Base-by-base conservation (phyloP, 2,113 vertebrate species). In the Carassius carassius region DNA sequence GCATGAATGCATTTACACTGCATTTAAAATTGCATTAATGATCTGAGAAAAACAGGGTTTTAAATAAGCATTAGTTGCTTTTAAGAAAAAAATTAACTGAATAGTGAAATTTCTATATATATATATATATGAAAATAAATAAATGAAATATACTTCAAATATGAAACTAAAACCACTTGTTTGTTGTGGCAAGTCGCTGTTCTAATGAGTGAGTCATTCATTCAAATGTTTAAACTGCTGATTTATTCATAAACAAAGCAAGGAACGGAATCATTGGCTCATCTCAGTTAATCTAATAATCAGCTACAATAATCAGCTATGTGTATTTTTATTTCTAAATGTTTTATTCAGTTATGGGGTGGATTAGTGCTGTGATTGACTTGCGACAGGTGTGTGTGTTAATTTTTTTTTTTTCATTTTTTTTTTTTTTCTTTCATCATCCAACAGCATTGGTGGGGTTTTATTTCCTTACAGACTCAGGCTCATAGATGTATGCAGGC, bases 391-490 rank as follows among this genome's bases (percentile, higher is more conserved):
- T 56, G 0, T 49, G 13, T 47, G 1, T 47, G 29, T 29, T 29
- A n/a, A n/a, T n/a, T n/a, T n/a, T n/a, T 1, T 29, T 29, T 29
- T 2, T 29, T 29, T 29, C 2, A 29, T 29, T 29, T 29, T 29
- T 1, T 29, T 2, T 0, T 17, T 54, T 56, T 19, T 21, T 58
- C 3, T 21, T 9, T 3, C 56, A 56, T 56, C 29, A 37, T 70
- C 9, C n/a, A 29, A 49, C 37, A n/a, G 62, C 11, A 25, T 37
- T 7, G 35, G 32, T 32, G 37, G 84, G 32, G 54, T 73, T 79
- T 79, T 25, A 29, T 77, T 81, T 65, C 65, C 44, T 83, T 77
- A 77, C 54, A 56, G 51, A 37, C 81, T 86, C 56, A 49, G 21
- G 21, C 49, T 60, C 8, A 56, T 19, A 78, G 56, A 78, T 49